Evolutionary conservation across 2,888 invertebrate genomes (phyloP).

Genomic region (Schizaphis graminum): DNA sequence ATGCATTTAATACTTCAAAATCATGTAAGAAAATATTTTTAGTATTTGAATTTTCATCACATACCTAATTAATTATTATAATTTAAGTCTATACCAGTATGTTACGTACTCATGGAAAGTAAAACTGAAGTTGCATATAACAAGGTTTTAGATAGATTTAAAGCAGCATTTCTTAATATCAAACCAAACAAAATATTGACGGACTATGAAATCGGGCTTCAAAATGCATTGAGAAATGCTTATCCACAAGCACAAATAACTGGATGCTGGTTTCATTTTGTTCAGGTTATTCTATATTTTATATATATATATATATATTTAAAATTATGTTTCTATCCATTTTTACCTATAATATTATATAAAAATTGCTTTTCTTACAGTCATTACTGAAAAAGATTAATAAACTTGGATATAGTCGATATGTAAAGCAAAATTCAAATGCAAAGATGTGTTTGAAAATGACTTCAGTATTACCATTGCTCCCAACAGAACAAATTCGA

Average conservation of each 20-base stretch:
- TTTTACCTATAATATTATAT: too few relatives aligned
- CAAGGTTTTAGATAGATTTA: neutral
- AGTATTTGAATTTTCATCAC: neutral
- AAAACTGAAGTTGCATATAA: neutral
- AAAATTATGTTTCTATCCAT: neutral
- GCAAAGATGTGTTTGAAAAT: neutral
- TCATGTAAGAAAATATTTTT: constrained; percentile 9
- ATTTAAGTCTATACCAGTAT: constrained; percentile 10
- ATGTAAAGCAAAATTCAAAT: neutral
- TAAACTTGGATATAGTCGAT: neutral
- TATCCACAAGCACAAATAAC: neutral
- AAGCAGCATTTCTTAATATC: neutral
- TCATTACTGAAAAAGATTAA: neutral
- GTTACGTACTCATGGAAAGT: neutral
- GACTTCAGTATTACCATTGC: neutral
- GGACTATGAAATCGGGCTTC: neutral
- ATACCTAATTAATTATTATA: neutral
- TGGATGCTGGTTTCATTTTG: neutral
- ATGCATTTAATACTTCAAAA: constrained; percentile 14
- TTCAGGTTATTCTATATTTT: neutral
- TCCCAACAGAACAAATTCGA: neutral
- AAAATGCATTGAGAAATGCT: neutral
- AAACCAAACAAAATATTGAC: neutral
- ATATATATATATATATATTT: neutral
- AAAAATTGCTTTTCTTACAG: neutral